phyloP scores from a whole-genome alignment of 2,888 invertebrate species.

The Germaria angustata region DNA sequence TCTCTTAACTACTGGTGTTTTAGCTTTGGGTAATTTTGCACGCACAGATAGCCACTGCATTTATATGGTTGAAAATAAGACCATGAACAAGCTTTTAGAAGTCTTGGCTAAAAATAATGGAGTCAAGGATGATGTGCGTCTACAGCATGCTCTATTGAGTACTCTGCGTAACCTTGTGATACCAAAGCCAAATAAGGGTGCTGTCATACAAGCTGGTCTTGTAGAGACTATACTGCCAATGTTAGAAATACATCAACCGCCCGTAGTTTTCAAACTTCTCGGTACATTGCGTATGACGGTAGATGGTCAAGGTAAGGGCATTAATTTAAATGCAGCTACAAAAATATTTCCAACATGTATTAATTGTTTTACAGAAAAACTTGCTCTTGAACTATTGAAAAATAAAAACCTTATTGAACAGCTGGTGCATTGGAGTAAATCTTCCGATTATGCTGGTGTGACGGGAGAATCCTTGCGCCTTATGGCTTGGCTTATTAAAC shows the following conservation, averaged over 20 bases:
- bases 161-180: slow-evolving; percentile 89
- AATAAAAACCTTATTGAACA: slow-evolving; percentile 84
- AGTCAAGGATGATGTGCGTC: slow-evolving; percentile 83
- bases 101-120: slow-evolving; percentile 82
- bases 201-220: slow-evolving; percentile 86
- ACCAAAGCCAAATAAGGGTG: slow-evolving; percentile 87
- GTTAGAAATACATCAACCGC: slow-evolving; percentile 85
- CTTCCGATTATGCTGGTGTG: slow-evolving; percentile 90
- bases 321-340: neutral
- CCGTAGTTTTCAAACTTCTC: slow-evolving; percentile 91
- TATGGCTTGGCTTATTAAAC: slow-evolving; percentile 88
- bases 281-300: slow-evolving; percentile 93
- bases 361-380: slow-evolving; percentile 82
- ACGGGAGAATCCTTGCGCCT: slow-evolving; percentile 90
- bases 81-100: slow-evolving; percentile 86
- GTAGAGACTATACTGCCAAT: slow-evolving; percentile 87
- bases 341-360: neutral
- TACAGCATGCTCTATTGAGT: slow-evolving; percentile 82
- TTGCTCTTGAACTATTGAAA: slow-evolving; percentile 85
- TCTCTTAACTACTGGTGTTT: slow-evolving; percentile 89
- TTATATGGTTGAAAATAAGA: slow-evolving; percentile 89
- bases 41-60: slow-evolving; percentile 91
- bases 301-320: slow-evolving; percentile 84
- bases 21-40: slow-evolving; percentile 94
- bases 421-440: slow-evolving; percentile 87